These are phyloP conservation scores for Lycaena phlaeas DNA, from an alignment of 2,888 invertebrate species.

Conservation along the genomic window DNA sequence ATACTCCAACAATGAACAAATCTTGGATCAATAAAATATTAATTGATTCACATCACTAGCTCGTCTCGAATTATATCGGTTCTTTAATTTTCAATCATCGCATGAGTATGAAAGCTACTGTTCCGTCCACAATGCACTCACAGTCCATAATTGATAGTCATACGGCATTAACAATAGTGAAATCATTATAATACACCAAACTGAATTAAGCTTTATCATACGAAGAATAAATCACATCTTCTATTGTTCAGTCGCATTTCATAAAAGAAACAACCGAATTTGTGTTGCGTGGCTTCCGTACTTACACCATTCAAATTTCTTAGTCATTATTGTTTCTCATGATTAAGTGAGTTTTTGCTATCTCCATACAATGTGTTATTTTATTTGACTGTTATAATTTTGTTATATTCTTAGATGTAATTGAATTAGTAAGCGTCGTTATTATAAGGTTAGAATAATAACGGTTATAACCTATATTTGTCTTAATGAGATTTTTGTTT, in stretches of 20 bases:
- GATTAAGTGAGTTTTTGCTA: constrained; percentile 71
- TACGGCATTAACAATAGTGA: constrained; percentile 66
- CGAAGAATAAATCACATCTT: constrained; percentile 27
- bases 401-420: no score
- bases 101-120: constrained; percentile 65
- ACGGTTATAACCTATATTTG: no score
- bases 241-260: constrained; percentile 32
- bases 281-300: constrained; percentile 71
- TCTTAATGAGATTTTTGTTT: no score
- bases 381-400: no score
- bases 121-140: constrained; percentile 63
- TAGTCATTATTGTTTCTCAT: constrained; percentile 72
- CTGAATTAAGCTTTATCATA: constrained; percentile 29
- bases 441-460: no score
- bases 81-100: constrained; percentile 69
- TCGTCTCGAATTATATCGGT: constrained; percentile 64
- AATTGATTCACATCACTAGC: constrained; percentile 48
- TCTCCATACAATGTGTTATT: constrained; percentile 45
- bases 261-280: constrained; percentile 55
- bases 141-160: constrained; percentile 69
- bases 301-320: constrained; percentile 68
- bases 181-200: constrained; percentile 34
- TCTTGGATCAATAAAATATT: no score
- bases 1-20: no score
- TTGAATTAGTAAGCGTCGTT: no score